phyloP scores from a whole-genome alignment of 2,888 invertebrate species.

The Drosophila melanosoma region DNA sequence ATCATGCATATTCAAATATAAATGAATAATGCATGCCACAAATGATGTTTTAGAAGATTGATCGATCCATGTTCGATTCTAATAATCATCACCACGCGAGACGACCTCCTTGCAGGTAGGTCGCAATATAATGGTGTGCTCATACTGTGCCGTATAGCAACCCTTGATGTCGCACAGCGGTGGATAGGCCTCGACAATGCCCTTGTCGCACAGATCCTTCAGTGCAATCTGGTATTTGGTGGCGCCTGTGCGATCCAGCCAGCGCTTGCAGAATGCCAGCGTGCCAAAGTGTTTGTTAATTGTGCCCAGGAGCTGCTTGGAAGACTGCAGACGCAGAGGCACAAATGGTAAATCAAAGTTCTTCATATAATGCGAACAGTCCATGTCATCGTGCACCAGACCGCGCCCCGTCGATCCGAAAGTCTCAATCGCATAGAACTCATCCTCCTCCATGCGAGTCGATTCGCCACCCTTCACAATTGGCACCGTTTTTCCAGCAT shows the following conservation, averaged over 20 bases:
- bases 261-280: conserved; percentile 98
- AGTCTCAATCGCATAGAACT: conserved; percentile 99
- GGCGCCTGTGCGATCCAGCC: conserved; percentile 98
- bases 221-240: conserved; percentile 99
- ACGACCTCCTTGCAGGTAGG: conserved; percentile 99
- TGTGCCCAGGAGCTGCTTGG: conserved; percentile 94
- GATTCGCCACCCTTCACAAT: conserved; percentile 99
- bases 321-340: conserved; percentile 95
- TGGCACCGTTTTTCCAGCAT: conserved; percentile 99
- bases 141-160: conserved; percentile 99
- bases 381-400: conserved; percentile 99
- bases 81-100: conserved; percentile 97
- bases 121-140: conserved; percentile 98
- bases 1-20: conserved; percentile 15
- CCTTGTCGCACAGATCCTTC: conserved; percentile 99
- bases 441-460: conserved; percentile 99
- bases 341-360: conserved; percentile 97
- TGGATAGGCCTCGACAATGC: conserved; percentile 99
- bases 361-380: conserved; percentile 99
- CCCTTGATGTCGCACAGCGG: conserved; percentile 98
- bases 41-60: conserved; percentile 23
- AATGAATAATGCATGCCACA: conserved; percentile 41
- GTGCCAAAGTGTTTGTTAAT: conserved; percentile 99
- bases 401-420: conserved; percentile 99
- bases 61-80: conserved; percentile 24